phyloP scores from a whole-genome alignment of 2,888 invertebrate species.

The Desoria tigrina region DNA sequence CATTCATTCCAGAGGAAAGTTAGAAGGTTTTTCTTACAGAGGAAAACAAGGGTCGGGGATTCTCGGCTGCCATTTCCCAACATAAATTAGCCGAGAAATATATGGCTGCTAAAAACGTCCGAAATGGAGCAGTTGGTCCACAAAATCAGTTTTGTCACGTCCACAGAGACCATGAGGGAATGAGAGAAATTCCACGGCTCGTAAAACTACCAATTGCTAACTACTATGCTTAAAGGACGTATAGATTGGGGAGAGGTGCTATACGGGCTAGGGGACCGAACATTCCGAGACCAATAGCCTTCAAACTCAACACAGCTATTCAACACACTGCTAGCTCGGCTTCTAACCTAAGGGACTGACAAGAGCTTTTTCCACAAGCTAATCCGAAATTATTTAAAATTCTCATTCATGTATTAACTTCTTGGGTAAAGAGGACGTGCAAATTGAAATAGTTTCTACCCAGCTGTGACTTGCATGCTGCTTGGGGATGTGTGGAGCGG shows the following conservation, averaged over 20 bases:
- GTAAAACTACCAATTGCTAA: slow-evolving; percentile 1
- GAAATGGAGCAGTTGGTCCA: slow-evolving; percentile 22
- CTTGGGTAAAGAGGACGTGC: slow-evolving; percentile 15
- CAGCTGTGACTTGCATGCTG: slow-evolving; percentile 18
- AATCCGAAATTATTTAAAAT: slow-evolving; percentile 24
- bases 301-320: background rate
- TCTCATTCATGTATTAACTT: slow-evolving; percentile 17
- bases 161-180: slow-evolving; percentile 13
- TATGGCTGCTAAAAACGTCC: slow-evolving; percentile 22
- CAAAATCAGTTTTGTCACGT: slow-evolving; percentile 26
- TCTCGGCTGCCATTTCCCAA: slow-evolving; percentile 17
- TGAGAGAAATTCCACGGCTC: slow-evolving; percentile 22
- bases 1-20: slow-evolving; percentile 9
- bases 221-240: background rate
- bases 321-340: background rate
- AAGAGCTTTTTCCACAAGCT: background rate
- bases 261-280: no score
- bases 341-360: background rate
- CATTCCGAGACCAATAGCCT: background rate
- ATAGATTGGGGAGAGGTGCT: no score
- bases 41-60: slow-evolving; percentile 20
- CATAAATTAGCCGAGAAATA: slow-evolving; percentile 22
- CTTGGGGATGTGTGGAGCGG: background rate
- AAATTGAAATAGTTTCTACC: slow-evolving; percentile 6
- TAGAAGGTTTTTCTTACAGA: slow-evolving; percentile 8